phyloP scores from a whole-genome alignment of 2,113 vertebrate genomes.

The Epinephelus fuscoguttatus region DNA sequence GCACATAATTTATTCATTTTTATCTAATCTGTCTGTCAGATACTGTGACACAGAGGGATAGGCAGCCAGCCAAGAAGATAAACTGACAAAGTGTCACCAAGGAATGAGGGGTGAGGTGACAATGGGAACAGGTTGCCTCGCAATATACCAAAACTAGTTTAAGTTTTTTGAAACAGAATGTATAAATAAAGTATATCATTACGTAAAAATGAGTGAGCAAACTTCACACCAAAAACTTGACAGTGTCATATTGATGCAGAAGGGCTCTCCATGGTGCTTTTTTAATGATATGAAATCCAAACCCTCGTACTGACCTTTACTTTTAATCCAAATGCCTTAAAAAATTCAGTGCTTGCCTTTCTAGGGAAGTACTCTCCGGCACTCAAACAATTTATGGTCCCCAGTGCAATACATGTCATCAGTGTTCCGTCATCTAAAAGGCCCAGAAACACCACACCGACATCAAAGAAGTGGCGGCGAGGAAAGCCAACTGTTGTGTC shows the following conservation, averaged over 20 bases:
- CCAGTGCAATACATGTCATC: conserved; percentile 14
- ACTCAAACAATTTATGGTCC: conserved; percentile 10
- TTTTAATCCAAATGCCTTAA: not conserved
- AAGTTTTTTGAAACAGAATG: not conserved
- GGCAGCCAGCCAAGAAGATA: no score
- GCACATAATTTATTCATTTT: conserved; percentile 53
- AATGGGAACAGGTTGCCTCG: not conserved
- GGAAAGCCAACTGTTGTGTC: no score
- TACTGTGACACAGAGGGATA: no score
- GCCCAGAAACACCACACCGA: no score
- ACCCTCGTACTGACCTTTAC: not conserved
- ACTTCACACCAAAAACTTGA: not conserved
- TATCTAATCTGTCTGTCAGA: conserved; percentile 31
- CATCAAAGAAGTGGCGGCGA: no score
- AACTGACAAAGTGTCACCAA: conserved; percentile 42
- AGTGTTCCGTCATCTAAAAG: conserved; percentile 11
- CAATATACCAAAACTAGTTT: not conserved
- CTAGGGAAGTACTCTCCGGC: not conserved
- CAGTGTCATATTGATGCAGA: not conserved
- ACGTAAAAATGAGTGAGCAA: not conserved
- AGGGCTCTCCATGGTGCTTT: not conserved
- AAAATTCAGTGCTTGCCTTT: not conserved
- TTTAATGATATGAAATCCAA: not conserved
- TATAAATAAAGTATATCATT: not conserved
- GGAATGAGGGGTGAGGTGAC: conserved; percentile 12